Conservation (phyloP, 2,113 vertebrate species). For the Cochlearius cochlearius region DNA sequence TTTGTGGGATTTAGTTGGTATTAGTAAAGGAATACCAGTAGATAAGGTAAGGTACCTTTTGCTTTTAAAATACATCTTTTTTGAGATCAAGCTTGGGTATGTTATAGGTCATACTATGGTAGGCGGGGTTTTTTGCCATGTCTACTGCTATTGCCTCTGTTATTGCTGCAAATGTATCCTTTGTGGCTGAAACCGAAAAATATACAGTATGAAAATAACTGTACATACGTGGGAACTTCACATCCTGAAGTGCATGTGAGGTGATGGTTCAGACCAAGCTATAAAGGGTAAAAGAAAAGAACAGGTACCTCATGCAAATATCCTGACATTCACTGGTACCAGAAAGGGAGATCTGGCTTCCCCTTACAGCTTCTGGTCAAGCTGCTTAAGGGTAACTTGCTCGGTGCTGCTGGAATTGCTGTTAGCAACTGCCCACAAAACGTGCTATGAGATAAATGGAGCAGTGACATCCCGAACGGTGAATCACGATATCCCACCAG, state of each 20-base stretch:
- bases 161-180: neutral
- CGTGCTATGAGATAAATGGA: neutral
- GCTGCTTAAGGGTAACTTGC: neutral
- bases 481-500: neutral
- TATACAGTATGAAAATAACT: neutral
- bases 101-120: neutral
- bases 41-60: neutral
- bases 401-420: neutral
- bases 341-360: neutral
- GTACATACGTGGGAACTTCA: fast-evolving
- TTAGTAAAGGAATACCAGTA: neutral
- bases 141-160: neutral
- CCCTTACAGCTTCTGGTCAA: neutral
- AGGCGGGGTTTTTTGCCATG: fast-evolving
- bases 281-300: neutral
- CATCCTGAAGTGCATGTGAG: neutral
- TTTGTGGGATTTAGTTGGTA: neutral
- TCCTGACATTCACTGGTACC: neutral
- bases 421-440: neutral
- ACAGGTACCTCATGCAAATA: neutral
- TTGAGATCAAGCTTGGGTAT: neutral
- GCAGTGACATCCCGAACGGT: neutral
- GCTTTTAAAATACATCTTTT: neutral
- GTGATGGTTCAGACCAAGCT: neutral
- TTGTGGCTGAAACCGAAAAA: neutral